A percentile compares a stretch with the other conserved stretches of the same genome.
These are phyloP conservation scores for Ctenicera cuprea DNA, from an alignment of 2,888 invertebrate species.

Conservation along the genomic window DNA sequence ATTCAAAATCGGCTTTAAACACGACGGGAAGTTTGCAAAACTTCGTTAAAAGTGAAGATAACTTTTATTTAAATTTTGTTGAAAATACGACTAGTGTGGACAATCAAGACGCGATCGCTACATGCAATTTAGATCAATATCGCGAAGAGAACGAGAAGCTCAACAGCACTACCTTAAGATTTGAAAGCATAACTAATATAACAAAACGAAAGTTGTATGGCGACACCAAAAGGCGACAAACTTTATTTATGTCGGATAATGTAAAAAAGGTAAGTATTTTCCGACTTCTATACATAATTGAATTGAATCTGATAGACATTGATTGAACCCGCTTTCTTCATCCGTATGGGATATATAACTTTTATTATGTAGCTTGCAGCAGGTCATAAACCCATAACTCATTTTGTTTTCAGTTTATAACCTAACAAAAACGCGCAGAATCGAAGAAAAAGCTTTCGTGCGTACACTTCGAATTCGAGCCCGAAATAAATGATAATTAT, in stretches of 20 bases:
- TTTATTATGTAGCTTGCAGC: background rate
- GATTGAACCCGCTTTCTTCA: too few relatives aligned
- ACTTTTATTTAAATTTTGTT: constrained; percentile 66
- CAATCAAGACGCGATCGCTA: constrained; percentile 43
- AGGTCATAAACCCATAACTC: too few relatives aligned
- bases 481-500: too few relatives aligned
- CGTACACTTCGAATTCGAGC: too few relatives aligned
- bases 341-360: too few relatives aligned
- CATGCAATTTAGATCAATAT: constrained; percentile 34
- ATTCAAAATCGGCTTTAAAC: constrained; percentile 46
- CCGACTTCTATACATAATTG: background rate
- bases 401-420: too few relatives aligned
- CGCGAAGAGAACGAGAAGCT: constrained; percentile 30
- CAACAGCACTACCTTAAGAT: constrained; percentile 36
- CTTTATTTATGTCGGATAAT: constrained; percentile 46
- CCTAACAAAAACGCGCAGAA: too few relatives aligned
- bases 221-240: constrained; percentile 46
- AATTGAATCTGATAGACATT: too few relatives aligned
- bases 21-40: constrained; percentile 60
- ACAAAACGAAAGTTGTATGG: constrained; percentile 42
- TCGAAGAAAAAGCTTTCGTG: too few relatives aligned
- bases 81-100: constrained; percentile 58
- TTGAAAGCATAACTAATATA: constrained; percentile 48
- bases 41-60: constrained; percentile 63
- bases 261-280: constrained; percentile 49